phyloP scores from a whole-genome alignment of 2,888 invertebrate species.

The Steinernema carpocapsae region DNA sequence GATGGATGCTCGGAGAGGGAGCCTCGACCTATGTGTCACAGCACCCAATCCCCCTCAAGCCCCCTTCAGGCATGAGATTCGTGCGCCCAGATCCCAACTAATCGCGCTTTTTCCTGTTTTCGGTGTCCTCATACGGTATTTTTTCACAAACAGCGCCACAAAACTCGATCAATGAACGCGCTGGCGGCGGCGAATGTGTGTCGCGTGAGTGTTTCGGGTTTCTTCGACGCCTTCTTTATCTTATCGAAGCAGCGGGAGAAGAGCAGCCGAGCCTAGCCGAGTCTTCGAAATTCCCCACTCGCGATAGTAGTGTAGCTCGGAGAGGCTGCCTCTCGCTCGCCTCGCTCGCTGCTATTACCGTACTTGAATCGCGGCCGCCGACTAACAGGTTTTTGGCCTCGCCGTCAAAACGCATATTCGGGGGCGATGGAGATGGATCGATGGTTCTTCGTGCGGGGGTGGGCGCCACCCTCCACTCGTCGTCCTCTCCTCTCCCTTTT shows the following conservation, averaged over 20 bases:
- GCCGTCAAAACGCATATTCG: conserved; percentile 32
- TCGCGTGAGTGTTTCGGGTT: conserved; percentile 18
- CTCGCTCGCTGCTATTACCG: conserved; percentile 33
- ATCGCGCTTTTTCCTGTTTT: background rate
- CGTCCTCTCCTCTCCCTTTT: conserved; percentile 30
- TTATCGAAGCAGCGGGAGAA: background rate
- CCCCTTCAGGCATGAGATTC: background rate
- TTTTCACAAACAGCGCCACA: background rate
- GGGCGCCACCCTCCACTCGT: conserved; percentile 34
- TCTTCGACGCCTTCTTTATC: conserved; percentile 16
- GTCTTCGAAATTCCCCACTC: background rate
- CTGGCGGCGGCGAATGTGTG: background rate
- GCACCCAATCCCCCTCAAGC: background rate
- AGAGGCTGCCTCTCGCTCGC: background rate
- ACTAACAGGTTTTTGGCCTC: conserved; percentile 34
- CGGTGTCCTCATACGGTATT: conserved; percentile 13
- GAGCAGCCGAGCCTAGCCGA: background rate
- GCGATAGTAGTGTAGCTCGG: background rate
- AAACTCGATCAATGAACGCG: no score
- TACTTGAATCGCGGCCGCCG: conserved; percentile 33
- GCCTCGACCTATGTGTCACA: background rate
- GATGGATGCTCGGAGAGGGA: background rate
- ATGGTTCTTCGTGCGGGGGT: conserved; percentile 29
- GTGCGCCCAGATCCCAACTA: background rate
- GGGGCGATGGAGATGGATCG: conserved; percentile 27